Conservation (phyloP, 2,888 invertebrate genomes). For the Brachyopa scutellaris region DNA sequence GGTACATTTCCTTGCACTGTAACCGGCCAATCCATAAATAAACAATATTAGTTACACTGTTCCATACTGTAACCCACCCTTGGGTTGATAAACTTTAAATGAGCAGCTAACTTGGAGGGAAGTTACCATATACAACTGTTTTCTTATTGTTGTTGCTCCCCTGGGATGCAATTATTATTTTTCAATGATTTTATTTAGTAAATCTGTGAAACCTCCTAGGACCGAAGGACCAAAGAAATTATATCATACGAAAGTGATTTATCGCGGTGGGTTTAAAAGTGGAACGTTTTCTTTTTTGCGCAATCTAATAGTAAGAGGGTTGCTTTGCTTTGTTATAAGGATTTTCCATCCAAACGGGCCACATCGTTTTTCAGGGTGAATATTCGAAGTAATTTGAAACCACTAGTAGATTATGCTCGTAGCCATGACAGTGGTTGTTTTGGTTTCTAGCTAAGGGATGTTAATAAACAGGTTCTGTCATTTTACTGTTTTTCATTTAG, state of each 20-base stretch:
- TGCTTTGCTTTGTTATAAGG: neutral
- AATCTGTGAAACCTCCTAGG: constrained; percentile 48
- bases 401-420: constrained; percentile 46
- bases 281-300: neutral
- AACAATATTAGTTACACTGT: constrained; percentile 49
- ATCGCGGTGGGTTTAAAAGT: constrained; percentile 10
- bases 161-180: constrained; percentile 68
- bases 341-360: constrained; percentile 7
- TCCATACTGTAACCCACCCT: constrained; percentile 8
- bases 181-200: constrained; percentile 60
- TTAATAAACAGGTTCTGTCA: constrained; percentile 40
- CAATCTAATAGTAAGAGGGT: neutral
- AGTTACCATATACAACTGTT: constrained; percentile 7
- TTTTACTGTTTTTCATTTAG: neutral
- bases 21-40: constrained; percentile 35
- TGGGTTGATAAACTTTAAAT: constrained; percentile 31
- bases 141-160: constrained; percentile 56
- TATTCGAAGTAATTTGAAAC: constrained; percentile 53
- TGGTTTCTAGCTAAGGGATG: constrained; percentile 30
- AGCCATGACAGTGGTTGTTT: constrained; percentile 65
- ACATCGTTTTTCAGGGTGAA: constrained; percentile 38
- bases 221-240: constrained; percentile 18
- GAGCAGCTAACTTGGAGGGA: constrained; percentile 37
- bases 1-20: neutral
- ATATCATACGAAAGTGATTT: constrained; percentile 53